A percentile compares a stretch with the other conserved stretches of the same genome.
Evolutionary conservation across 2,888 invertebrate species (phyloP).

Genomic region (Drosophila dives): DNA sequence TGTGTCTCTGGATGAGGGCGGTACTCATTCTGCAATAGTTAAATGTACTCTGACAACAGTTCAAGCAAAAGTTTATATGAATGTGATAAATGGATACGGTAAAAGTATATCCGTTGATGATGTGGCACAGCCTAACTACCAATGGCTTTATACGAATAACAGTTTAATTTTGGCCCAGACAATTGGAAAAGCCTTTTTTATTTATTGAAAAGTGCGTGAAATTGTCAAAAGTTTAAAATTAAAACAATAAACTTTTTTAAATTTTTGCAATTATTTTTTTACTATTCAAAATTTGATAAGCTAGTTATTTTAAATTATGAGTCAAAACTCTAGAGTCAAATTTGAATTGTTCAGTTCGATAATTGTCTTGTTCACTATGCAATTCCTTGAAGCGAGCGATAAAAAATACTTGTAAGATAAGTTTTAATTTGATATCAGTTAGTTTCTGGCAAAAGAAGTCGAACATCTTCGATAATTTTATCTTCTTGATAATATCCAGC

Average conservation of each 20-base stretch:
- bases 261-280: not conserved
- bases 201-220: not conserved
- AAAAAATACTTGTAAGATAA: not conserved
- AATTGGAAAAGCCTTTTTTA: accelerated
- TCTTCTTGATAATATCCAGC: constrained; percentile 15
- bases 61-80: constrained; percentile 28
- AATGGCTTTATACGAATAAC: constrained; percentile 17
- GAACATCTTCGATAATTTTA: constrained; percentile 6
- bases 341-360: not conserved
- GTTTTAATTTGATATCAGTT: constrained; percentile 10
- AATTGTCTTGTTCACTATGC: not conserved
- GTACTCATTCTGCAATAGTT: constrained; percentile 10
- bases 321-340: not conserved
- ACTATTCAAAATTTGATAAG: not conserved
- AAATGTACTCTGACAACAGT: constrained; percentile 27
- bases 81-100: constrained; percentile 17
- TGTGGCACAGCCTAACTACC: constrained; percentile 8
- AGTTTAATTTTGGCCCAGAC: not conserved
- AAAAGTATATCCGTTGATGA: constrained; percentile 1
- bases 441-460: not conserved
- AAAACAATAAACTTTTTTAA: too few relatives aligned
- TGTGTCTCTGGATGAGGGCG: constrained; percentile 1
- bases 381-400: not conserved
- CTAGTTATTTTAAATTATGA: not conserved
- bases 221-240: too few relatives aligned